phyloP scores from a whole-genome alignment of 2,113 vertebrate species.

The Neodon shergylaensis region DNA sequence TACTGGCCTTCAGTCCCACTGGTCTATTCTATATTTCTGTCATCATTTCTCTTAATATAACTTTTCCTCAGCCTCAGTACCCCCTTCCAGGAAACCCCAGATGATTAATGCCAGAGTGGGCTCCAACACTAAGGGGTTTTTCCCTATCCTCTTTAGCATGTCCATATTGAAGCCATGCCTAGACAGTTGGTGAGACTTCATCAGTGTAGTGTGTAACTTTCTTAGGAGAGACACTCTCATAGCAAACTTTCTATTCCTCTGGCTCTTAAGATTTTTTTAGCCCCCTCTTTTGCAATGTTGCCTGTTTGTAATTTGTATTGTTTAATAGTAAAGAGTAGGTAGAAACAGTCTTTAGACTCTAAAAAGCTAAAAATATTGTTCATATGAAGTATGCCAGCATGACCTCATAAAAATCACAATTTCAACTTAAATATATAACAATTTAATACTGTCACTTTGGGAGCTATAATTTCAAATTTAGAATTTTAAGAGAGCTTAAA shows the following conservation, averaged over 20 bases:
- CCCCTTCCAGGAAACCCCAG: no score
- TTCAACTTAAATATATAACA: not conserved
- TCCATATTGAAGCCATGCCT: not conserved
- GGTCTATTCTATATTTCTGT: no score
- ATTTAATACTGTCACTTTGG: not conserved
- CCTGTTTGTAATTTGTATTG: not conserved
- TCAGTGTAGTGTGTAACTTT: not conserved
- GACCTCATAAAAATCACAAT: not conserved
- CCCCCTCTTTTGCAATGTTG: not conserved
- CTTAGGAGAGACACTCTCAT: not conserved
- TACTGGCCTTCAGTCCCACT: no score
- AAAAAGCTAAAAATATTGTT: not conserved
- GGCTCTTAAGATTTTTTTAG: not conserved
- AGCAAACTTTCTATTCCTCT: not conserved
- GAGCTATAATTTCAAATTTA: not conserved
- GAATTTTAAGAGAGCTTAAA: not conserved
- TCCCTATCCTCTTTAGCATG: not conserved
- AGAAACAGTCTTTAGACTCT: not conserved
- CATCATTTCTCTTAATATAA: no score
- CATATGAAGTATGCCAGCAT: not conserved
- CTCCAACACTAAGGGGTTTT: accelerated
- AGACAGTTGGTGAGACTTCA: not conserved
- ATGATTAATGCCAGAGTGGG: no score
- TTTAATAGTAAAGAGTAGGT: not conserved
- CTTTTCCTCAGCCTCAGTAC: no score